Conservation (phyloP, 2,888 invertebrate species). For the Drosophila anomelani region DNA sequence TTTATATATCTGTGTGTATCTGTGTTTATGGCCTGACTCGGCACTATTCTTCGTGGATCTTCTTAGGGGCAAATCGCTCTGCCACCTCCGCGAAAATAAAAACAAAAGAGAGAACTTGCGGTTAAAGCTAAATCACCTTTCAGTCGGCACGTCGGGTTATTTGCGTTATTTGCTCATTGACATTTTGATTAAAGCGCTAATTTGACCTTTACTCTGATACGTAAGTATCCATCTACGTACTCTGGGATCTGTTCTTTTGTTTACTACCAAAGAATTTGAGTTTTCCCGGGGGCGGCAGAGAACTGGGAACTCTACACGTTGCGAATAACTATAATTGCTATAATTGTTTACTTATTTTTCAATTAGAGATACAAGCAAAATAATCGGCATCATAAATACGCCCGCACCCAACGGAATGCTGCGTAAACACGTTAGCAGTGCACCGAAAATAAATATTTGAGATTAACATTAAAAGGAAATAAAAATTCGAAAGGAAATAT, state of each 20-base stretch:
- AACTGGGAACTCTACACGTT: slow-evolving; percentile 18
- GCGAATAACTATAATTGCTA: slow-evolving; percentile 42
- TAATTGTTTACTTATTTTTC: slow-evolving; percentile 63
- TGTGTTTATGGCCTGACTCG: slow-evolving; percentile 56
- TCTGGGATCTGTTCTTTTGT: slow-evolving; percentile 19
- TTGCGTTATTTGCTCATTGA: slow-evolving; percentile 70
- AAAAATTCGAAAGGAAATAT: background rate
- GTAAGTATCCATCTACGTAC: background rate
- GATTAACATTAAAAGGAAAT: background rate
- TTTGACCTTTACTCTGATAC: slow-evolving; percentile 52
- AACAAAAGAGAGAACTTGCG: slow-evolving; percentile 29
- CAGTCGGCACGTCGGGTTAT: slow-evolving; percentile 56
- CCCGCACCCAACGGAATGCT: slow-evolving; percentile 39
- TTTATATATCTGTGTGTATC: slow-evolving; percentile 1
- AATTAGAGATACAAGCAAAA: slow-evolving; percentile 63
- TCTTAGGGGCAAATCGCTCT: slow-evolving; percentile 30
- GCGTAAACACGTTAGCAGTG: slow-evolving; percentile 20
- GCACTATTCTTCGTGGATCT: slow-evolving; percentile 39
- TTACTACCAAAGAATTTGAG: slow-evolving; percentile 21
- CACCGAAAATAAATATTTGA: slow-evolving; percentile 2
- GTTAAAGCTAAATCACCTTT: slow-evolving; percentile 44
- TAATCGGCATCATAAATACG: slow-evolving; percentile 69
- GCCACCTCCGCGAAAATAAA: slow-evolving; percentile 36
- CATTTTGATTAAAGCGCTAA: slow-evolving; percentile 74
- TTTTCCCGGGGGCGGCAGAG: slow-evolving; percentile 2